These are phyloP conservation scores for Procavia capensis DNA, from an alignment of 2,113 vertebrate genomes.

Conservation along the genomic window DNA sequence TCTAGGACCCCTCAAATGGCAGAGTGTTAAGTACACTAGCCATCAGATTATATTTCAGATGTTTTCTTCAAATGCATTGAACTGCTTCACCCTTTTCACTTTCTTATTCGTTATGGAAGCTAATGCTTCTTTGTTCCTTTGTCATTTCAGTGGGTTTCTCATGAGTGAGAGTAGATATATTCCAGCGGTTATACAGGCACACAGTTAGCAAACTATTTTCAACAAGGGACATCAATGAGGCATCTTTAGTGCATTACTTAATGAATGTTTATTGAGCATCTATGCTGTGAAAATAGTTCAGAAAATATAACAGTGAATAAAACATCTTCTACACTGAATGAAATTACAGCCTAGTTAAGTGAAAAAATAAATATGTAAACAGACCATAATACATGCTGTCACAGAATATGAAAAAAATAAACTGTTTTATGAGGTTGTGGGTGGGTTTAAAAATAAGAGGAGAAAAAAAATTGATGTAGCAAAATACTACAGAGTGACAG, in stretches of 20 bases:
- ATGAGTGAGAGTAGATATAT: background rate
- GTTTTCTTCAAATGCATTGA: background rate
- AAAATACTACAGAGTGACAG: conserved; percentile 42
- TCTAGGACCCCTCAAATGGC: background rate
- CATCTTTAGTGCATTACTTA: background rate
- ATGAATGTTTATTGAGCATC: background rate
- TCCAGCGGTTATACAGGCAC: background rate
- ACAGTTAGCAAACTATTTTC: background rate
- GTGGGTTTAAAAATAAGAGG: conserved; percentile 61
- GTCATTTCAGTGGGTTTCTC: background rate
- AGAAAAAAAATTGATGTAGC: conserved; percentile 21
- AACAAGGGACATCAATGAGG: background rate
- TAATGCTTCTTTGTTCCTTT: background rate
- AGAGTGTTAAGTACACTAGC: background rate
- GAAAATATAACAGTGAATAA: background rate
- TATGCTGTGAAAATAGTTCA: background rate
- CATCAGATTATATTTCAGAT: background rate
- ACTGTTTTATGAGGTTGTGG: background rate
- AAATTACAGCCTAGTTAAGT: background rate
- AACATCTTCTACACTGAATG: background rate
- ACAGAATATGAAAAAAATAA: background rate
- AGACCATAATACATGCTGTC: background rate
- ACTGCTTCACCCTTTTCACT: background rate
- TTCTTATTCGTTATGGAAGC: background rate
- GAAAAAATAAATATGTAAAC: background rate